phyloP scores from a whole-genome alignment of 2,888 invertebrate genomes.

The Peribatodes rhomboidaria region DNA sequence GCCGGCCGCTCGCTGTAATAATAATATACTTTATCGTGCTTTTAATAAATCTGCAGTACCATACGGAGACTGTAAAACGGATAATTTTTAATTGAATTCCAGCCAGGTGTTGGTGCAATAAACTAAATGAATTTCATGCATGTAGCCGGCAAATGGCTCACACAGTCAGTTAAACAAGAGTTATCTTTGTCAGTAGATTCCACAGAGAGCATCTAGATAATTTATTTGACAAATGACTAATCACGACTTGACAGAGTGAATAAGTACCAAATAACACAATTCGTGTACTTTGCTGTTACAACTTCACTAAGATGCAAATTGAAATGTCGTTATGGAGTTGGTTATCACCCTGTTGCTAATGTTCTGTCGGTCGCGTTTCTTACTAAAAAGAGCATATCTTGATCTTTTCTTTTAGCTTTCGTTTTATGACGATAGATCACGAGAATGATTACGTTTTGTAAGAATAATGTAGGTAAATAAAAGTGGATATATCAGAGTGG shows the following conservation, averaged over 20 bases:
- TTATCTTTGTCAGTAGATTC: conserved; percentile 40
- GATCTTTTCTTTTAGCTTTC: conserved; percentile 1
- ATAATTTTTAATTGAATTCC: conserved; percentile 76
- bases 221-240: conserved; percentile 52
- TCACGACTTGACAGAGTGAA: conserved; percentile 40
- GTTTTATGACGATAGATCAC: conserved; percentile 18
- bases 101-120: conserved; percentile 73
- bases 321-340: conserved; percentile 27
- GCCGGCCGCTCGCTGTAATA: conserved; percentile 64
- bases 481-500: no score
- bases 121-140: conserved; percentile 64
- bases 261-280: neutral
- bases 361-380: conserved; percentile 12
- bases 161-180: conserved; percentile 46
- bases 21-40: conserved; percentile 73
- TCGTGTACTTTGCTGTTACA: conserved; percentile 18
- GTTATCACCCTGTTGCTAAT: conserved; percentile 36
- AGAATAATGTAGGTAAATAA: neutral
- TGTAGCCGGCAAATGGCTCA: conserved; percentile 50
- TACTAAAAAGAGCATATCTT: conserved; percentile 7
- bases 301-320: conserved; percentile 38
- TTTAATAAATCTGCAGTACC: conserved; percentile 69
- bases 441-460: neutral
- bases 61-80: conserved; percentile 67
- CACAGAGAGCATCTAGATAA: conserved; percentile 39